Evolutionary conservation across 2,888 invertebrate species (phyloP), one percentile per base, ranked within the genome.

Genomic region (Linyphia triangularis): DNA sequence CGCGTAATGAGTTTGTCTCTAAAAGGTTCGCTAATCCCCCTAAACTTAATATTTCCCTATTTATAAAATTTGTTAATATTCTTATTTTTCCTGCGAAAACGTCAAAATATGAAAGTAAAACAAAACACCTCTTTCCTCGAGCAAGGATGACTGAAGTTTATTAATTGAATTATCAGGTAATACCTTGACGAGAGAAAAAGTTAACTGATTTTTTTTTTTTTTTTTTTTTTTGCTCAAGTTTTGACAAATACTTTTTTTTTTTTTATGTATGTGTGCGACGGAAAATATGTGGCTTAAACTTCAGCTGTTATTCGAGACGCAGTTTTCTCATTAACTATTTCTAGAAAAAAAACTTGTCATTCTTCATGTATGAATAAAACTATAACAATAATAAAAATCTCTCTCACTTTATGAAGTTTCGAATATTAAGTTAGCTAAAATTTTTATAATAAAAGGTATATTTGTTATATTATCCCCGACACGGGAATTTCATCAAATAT

Each of bases 151-250:
- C 70, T 19, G 70, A 72, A 51, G 24, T 26, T 28, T 72, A 16
- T n/a, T 72, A 72, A 72, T 72, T 72, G 51, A 72, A 72, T 72
- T 51, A 72, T 43, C 72, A 72, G 72, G 51, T 72, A 72, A 72
- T 72, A 28, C 72, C 19, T 28, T 43, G 43, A 69, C 67, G 67
- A 19, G 19, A 16, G 37, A 72, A 73, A 73, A 59, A 57, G 73
- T 73, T 57, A 73, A 73, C 57, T 59, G 73, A 73, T 57, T 73
- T 73, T n/a, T n/a, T n/a, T n/a, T n/a, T n/a, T n/a, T n/a, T n/a
- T n/a, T n/a, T n/a, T n/a, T n/a, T n/a, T n/a, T n/a, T 73, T 30
- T 19, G 19, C 33, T 59, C 33, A 30, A 73, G 19, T 73, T 67
- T 33, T 73, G 73, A 73, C 73, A 73, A 73, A 73, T 59, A 30